Conservation (phyloP, 2,888 invertebrate genomes). For the Flexamia atlantica region DNA sequence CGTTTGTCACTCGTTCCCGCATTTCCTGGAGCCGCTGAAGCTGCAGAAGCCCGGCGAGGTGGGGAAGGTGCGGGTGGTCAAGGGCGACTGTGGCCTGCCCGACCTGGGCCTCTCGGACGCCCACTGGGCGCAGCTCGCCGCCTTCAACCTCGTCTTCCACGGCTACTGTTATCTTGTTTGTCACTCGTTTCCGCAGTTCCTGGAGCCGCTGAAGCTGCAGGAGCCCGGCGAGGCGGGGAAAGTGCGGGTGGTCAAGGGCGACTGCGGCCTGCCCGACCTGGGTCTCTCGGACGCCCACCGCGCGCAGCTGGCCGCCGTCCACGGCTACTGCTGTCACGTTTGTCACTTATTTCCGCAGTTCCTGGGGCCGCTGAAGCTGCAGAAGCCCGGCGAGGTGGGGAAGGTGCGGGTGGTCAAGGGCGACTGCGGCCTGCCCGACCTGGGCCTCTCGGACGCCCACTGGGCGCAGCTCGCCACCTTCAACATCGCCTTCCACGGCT, state of each 20-base stretch:
- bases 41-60: slow-evolving; percentile 63
- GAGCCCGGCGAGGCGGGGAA: slow-evolving; percentile 64
- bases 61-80: slow-evolving; percentile 67
- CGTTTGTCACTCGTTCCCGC: slow-evolving; percentile 31
- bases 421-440: slow-evolving; percentile 67
- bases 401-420: slow-evolving; percentile 68
- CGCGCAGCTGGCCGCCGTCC: no score
- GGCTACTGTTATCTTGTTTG: no score
- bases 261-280: slow-evolving; percentile 67
- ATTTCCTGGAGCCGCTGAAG: slow-evolving; percentile 65
- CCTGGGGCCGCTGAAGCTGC: slow-evolving; percentile 62
- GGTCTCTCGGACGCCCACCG: no score
- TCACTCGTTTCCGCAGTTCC: slow-evolving; percentile 63
- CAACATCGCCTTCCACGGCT: slow-evolving; percentile 69
- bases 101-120: slow-evolving; percentile 67
- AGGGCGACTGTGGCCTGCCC: slow-evolving; percentile 68
- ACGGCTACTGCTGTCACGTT: no score
- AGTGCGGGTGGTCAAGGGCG: slow-evolving; percentile 68
- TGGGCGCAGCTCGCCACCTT: slow-evolving; percentile 66
- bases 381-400: slow-evolving; percentile 63
- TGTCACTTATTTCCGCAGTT: slow-evolving; percentile 62
- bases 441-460: slow-evolving; percentile 66
- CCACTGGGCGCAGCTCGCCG: slow-evolving; percentile 63
- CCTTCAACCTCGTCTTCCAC: no score
- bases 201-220: slow-evolving; percentile 63